These are phyloP conservation scores for Wiebesia pumilae DNA, from an alignment of 1,140 invertebrate genomes.

Conservation along the genomic window DNA sequence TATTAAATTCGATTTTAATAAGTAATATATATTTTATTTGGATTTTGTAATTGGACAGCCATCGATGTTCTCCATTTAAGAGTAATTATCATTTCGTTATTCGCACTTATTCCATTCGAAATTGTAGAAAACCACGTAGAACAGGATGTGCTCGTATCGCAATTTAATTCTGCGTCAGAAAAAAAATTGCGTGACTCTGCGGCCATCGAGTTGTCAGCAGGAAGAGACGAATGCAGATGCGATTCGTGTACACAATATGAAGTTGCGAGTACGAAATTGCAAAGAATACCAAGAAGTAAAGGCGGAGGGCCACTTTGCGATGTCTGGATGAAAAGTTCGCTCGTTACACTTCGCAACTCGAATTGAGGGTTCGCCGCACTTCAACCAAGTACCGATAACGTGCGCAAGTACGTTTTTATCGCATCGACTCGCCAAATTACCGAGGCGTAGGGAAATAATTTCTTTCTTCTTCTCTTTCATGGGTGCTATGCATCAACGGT, in stretches of 20 bases:
- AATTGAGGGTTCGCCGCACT: slow-evolving; percentile 18
- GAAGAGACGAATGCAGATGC: neutral
- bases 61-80: neutral
- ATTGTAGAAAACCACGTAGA: neutral
- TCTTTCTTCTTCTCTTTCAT: neutral
- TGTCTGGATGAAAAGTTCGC: slow-evolving; percentile 12
- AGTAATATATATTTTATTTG: too few species aligned
- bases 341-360: slow-evolving; percentile 3
- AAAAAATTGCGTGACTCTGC: slow-evolving; percentile 16
- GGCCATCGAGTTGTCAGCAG: neutral
- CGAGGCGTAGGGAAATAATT: slow-evolving; percentile 21
- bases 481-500: neutral
- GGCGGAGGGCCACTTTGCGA: slow-evolving; percentile 8
- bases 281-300: neutral
- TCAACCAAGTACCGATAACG: slow-evolving; percentile 15
- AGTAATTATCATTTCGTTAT: neutral
- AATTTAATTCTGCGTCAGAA: neutral
- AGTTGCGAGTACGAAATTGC: neutral
- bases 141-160: neutral
- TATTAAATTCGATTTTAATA: too few species aligned
- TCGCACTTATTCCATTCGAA: neutral
- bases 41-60: neutral
- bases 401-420: slow-evolving; percentile 27
- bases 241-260: neutral
- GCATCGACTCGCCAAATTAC: neutral